phyloP scores from a whole-genome alignment of 2,888 invertebrate species.

The Thera britannica region DNA sequence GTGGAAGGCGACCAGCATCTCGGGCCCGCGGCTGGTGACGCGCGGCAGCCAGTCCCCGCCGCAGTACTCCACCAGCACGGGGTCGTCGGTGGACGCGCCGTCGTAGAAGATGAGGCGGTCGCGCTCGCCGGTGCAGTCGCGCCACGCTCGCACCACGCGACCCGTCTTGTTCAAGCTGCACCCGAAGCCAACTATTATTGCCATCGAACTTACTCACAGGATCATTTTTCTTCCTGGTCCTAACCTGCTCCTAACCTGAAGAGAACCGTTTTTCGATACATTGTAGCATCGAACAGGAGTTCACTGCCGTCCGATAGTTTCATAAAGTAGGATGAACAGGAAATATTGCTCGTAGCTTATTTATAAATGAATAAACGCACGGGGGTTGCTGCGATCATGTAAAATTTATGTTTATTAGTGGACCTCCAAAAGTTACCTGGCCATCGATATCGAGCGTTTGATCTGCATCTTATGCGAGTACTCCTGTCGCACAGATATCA shows the following conservation, averaged over 20 bases:
- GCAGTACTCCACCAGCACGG: conserved; percentile 93
- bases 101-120: conserved; percentile 95
- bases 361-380: too few species aligned
- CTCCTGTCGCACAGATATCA: conserved; percentile 93
- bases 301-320: too few species aligned
- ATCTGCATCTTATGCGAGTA: conserved; percentile 90
- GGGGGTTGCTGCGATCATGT: too few species aligned
- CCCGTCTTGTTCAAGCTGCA: conserved; percentile 88
- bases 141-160: conserved; percentile 91
- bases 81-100: conserved; percentile 92
- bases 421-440: conserved; percentile 65
- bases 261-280: too few species aligned
- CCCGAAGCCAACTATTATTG: background rate
- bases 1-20: conserved; percentile 94
- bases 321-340: too few species aligned
- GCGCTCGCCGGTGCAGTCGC: conserved; percentile 92
- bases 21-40: conserved; percentile 88
- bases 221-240: too few species aligned
- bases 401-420: background rate
- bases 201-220: too few species aligned
- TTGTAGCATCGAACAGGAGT: too few species aligned
- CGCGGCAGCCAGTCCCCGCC: conserved; percentile 94
- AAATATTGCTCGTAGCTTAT: too few species aligned
- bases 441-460: conserved; percentile 87
- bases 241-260: too few species aligned